Base-by-base conservation (phyloP, 1,140 invertebrate genomes). In the Delia radicum region DNA sequence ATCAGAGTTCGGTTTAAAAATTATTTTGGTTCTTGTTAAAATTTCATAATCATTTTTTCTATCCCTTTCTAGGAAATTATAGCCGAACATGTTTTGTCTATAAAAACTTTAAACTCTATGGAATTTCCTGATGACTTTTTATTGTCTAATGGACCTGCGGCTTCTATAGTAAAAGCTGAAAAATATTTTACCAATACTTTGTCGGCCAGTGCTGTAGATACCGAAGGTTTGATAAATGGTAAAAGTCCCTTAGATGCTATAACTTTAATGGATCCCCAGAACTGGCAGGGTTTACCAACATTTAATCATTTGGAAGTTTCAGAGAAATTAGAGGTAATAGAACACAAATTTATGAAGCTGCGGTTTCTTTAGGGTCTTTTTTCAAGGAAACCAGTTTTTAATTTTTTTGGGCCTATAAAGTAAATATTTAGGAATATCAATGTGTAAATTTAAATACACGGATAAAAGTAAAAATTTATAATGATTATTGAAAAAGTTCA, bases 71-170 rank as follows among this genome's bases (percentile, higher is more conserved):
- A 88, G 86, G 77, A 85, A 69, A 76, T 88, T 29, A 77, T 80
- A 37, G 80, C 85, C 55, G 81, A 85, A 75, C 78, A 80, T 69
- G 63, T 78, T 4, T 61, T 87, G 24, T 77, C 81, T 24, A 80
- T 85, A 21, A 76, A 79, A 18, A 77, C 78, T 29, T 80, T 90
- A n/a, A 89, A 89, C 77, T 77, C 79, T 12, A 75, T 89, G 2
- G 82, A 78, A 74, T 90, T 87, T 79, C 89, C 88, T 0, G 79
- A 85, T 13, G 87, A 88, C 18, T 89, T 83, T 75, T 77, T 89
- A 0, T 82, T 84, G 76, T 79, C 80, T 0, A 82, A 80, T 67
- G 81, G 79, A 33, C 80, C 79, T 7, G 67, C 78, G n/a, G 78
- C 81, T 18, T 80, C 75, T 21, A 77, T 80, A 15, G 79, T 88